Conservation (phyloP, 2,113 vertebrate genomes). For the Eleginops maclovinus region DNA sequence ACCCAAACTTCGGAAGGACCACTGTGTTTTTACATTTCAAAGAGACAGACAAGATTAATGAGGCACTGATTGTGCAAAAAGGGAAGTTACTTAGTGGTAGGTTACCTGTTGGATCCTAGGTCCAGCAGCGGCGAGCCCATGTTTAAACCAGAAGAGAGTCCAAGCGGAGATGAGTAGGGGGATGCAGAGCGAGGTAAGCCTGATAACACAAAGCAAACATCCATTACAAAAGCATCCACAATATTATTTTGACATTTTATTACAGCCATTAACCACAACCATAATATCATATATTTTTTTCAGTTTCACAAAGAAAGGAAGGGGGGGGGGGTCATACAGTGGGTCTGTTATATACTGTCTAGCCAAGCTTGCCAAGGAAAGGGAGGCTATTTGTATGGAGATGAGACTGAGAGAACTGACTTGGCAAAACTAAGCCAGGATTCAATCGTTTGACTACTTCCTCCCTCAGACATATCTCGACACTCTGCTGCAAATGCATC, state of each 20-base stretch:
- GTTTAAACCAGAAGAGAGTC: conserved; percentile 79
- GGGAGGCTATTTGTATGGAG: conserved; percentile 20
- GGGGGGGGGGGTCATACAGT: background rate
- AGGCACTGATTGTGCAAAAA: background rate
- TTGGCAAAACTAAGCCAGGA: conserved; percentile 25
- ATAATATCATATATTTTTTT: conserved; percentile 3
- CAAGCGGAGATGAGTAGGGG: conserved; percentile 67
- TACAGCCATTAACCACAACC: background rate
- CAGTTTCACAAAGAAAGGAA: background rate
- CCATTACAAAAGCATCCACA: background rate
- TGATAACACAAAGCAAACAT: conserved; percentile 50
- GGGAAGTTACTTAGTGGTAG: background rate
- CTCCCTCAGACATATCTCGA: background rate
- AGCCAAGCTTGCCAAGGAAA: conserved; percentile 31
- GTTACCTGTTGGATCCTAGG: conserved; percentile 93
- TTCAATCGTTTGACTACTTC: background rate
- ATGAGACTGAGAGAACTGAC: conserved; percentile 40
- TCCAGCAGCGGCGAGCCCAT: conserved; percentile 91
- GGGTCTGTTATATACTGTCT: conserved; percentile 16
- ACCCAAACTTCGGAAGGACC: background rate
- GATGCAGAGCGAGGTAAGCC: conserved; percentile 70
- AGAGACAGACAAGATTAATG: background rate
- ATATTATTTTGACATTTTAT: background rate
- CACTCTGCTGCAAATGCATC: background rate
- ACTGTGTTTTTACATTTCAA: background rate